Evolutionary conservation across 2,797 vertebrate genomes (phyloP).

Genomic region (Petrocephalus sullivani): DNA sequence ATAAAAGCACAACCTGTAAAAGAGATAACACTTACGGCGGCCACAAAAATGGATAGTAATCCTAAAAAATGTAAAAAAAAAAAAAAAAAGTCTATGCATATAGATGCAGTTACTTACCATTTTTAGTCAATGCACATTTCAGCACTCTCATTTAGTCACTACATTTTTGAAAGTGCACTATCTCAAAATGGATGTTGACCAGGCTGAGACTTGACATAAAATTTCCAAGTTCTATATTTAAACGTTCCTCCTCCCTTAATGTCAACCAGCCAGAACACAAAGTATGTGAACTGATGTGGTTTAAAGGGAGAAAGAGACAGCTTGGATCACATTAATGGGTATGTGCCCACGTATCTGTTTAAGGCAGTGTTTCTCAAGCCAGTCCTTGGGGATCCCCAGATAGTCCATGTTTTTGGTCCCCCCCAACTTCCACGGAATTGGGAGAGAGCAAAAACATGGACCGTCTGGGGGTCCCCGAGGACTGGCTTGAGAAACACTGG

Average conservation of each 20-base stretch:
- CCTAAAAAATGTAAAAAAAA: neutral
- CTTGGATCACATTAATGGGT: neutral
- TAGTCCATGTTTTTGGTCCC: too few species aligned
- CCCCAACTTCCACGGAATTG: too few species aligned
- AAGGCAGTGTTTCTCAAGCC: too few species aligned
- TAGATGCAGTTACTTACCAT: neutral
- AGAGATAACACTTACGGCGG: neutral
- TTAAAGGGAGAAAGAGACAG: neutral
- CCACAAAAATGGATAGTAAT: neutral
- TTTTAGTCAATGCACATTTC: neutral
- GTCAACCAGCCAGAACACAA: neutral
- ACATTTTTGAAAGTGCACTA: neutral
- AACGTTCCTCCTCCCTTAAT: neutral
- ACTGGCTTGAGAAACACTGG: too few species aligned
- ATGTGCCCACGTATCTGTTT: neutral
- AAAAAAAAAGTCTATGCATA: neutral
- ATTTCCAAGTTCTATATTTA: slow-evolving; percentile 11
- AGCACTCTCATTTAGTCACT: neutral
- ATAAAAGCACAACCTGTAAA: neutral
- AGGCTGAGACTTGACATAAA: neutral
- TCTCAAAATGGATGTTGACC: neutral
- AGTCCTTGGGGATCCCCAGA: too few species aligned
- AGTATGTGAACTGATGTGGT: neutral
- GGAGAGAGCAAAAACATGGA: too few species aligned
- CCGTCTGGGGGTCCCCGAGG: too few species aligned